Evolutionary conservation across 1,140 invertebrate genomes (phyloP), one percentile per base, ranked within the genome.

Genomic region (Batillaria attramentaria): DNA sequence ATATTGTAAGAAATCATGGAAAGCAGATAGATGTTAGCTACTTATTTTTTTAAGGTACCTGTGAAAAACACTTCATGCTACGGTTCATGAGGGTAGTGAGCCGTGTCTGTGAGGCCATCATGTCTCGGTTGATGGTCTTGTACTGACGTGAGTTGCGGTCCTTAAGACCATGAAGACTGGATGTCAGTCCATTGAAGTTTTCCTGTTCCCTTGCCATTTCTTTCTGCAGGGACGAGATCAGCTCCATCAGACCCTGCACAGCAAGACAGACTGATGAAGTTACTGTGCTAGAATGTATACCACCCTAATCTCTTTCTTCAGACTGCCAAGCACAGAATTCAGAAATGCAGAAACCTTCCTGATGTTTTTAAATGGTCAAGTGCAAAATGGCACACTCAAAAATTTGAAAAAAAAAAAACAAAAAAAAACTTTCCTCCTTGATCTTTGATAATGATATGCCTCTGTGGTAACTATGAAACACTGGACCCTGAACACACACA

Each of bases 61-160:
- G 85, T 31, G 86, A 80, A 72, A 89, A 89, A 62, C 87, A 89
- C 60, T 87, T 87, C 86, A 89, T 89, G 70, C 85, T 87, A 33
- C 86, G 72, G 73, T 89, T 84, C 87, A 89, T 89, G 16, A 89
- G 82, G 33, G 80, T 75, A 20, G 85, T 87, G 20, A 89, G 81
- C 54, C 82, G 62, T 2, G 66, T 70, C 74, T 89, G 87, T 43
- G 86, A 87, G 2, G 79, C 70, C 43, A 82, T 78, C 84, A 89
- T 84, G 65, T 89, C 87, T 41, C 82, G 84, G 16, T 86, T 86
- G 65, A 89, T 86, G 41, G 85, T 84, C 74, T 87, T 87, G 78
- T 86, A 86, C 74, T 89, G 87, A 3, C 79, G 82, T 4, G 86
- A 87, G 60, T 84, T 87, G 50, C 83, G 84, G 43, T 80, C 81